phyloP scores from a whole-genome alignment of 53 echinoderm and acorn worm species.

The Astropecten irregularis region DNA sequence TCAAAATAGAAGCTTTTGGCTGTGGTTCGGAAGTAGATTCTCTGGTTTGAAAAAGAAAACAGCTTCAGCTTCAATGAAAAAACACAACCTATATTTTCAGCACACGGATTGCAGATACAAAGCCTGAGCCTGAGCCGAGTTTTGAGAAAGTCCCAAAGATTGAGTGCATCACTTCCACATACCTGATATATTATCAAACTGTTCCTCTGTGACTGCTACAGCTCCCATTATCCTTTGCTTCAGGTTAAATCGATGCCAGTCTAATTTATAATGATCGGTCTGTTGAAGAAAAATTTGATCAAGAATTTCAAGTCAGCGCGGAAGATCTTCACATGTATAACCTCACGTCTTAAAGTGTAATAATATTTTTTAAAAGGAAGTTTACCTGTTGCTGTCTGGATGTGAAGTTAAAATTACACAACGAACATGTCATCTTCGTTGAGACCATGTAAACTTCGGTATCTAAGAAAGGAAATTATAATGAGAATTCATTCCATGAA shows the following conservation, averaged over 20 bases:
- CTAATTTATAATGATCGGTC: slow-evolving; percentile 89
- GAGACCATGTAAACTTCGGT: slow-evolving; percentile 65
- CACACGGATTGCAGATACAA: too few relatives aligned
- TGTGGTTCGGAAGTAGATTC: too few relatives aligned
- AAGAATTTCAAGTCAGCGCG: too few relatives aligned
- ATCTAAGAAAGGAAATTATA: slow-evolving; percentile 10
- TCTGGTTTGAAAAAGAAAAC: too few relatives aligned
- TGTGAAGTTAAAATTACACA: slow-evolving; percentile 70
- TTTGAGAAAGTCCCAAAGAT: too few relatives aligned
- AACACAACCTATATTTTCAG: too few relatives aligned
- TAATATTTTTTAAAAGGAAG: too few relatives aligned
- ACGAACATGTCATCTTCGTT: slow-evolving; percentile 75
- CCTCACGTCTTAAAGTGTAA: too few relatives aligned
- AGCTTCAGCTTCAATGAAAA: too few relatives aligned
- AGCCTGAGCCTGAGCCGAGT: too few relatives aligned
- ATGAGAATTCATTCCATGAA: background rate
- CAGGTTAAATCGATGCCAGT: slow-evolving; percentile 96
- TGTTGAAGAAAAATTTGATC: slow-evolving; percentile 12
- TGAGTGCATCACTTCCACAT: background rate
- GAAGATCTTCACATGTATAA: too few relatives aligned
- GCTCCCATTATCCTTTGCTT: slow-evolving; percentile 75
- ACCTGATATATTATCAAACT: slow-evolving; percentile 83
- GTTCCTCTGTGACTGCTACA: slow-evolving; percentile 66
- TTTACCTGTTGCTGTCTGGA: slow-evolving; percentile 86
- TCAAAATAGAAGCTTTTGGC: too few relatives aligned